Base-by-base conservation (phyloP, 2,113 vertebrate genomes). In the Trematocara marginatum region DNA sequence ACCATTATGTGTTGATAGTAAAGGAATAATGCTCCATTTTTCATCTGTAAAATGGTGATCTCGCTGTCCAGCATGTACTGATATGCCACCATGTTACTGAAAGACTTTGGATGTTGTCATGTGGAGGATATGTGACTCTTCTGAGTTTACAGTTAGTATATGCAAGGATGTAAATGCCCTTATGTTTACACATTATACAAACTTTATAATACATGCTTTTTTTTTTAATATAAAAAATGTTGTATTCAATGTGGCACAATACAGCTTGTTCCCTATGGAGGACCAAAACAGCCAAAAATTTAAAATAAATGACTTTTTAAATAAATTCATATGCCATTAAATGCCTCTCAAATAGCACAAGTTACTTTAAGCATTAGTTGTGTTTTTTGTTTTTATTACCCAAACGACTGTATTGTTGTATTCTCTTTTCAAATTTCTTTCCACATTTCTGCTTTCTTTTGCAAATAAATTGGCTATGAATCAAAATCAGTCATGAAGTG, bases 131-230 rank as follows among this genome's bases (percentile, higher is more conserved):
- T 8, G 15, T 74, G 61, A 53, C 51, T 86, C 45, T 86, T 89
- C 38, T 56, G 54, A 88, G 82, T 88, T 93, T 80, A 88, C 81
- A 88, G 85, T 6, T 79, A 35, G 85, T 71, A 88, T 92, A 94
- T 93, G 93, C 92, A 94, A 93, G 79, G 78, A 86, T 91, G 82
- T 88, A 81, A 83, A 91, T 88, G 80, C 88, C 86, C 79, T 88
- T 83, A 81, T 15, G 79, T 93, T 93, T 85, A 91, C 88, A 79
- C 53, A 86, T 66, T 45, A 71, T 82, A 49, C 54, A 56, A 81
- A 52, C 78, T 91, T 93, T 87, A 84, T 89, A 85, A 85, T 78
- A 74, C 29, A 42, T 47, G 82, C 26, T 53, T 13, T 7, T 6
- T 61, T 91, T 89, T 71, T 47, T 79, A 40, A 69, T n/a, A 83